Conservation (phyloP, 2,113 vertebrate species). For the Limnothrissa miodon region DNA sequence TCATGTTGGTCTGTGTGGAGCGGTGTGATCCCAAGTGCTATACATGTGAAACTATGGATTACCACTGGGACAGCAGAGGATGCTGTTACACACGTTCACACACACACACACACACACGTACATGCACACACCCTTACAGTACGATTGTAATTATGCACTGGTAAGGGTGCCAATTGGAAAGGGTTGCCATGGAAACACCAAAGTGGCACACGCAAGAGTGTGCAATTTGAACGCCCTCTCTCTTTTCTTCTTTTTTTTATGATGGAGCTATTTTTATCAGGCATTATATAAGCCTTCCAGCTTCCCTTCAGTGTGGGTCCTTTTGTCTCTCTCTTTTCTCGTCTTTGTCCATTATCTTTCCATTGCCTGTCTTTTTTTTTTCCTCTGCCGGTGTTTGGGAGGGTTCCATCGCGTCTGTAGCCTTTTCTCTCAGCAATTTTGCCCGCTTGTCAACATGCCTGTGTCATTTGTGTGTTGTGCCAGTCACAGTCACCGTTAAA, state of each 20-base stretch:
- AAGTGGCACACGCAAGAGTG: constrained; percentile 60
- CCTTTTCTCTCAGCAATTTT: not conserved
- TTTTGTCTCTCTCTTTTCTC: constrained; percentile 29
- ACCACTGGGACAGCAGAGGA: not conserved
- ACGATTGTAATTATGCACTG: constrained; percentile 49
- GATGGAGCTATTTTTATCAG: constrained; percentile 66
- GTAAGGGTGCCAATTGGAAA: constrained; percentile 51
- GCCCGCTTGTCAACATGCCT: constrained; percentile 5
- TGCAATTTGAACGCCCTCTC: constrained; percentile 47
- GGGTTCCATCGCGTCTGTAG: not conserved
- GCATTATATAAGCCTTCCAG: constrained; percentile 65
- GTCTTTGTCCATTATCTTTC: constrained; percentile 25
- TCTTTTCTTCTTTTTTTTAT: constrained; percentile 50
- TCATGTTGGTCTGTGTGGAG: not conserved
- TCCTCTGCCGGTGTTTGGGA: not conserved
- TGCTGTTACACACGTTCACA: not conserved
- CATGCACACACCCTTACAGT: not conserved
- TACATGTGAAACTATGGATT: not conserved
- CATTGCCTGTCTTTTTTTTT: not conserved
- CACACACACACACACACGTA: no score
- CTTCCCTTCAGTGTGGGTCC: constrained; percentile 45
- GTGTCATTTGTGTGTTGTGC: not conserved
- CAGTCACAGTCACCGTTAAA: not conserved
- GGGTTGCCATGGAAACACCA: constrained; percentile 73
- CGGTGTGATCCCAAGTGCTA: no score